Evolutionary conservation across 2,888 invertebrate species (phyloP), one percentile per base, ranked within the genome.

Genomic region (Tryphoninae sp.): DNA sequence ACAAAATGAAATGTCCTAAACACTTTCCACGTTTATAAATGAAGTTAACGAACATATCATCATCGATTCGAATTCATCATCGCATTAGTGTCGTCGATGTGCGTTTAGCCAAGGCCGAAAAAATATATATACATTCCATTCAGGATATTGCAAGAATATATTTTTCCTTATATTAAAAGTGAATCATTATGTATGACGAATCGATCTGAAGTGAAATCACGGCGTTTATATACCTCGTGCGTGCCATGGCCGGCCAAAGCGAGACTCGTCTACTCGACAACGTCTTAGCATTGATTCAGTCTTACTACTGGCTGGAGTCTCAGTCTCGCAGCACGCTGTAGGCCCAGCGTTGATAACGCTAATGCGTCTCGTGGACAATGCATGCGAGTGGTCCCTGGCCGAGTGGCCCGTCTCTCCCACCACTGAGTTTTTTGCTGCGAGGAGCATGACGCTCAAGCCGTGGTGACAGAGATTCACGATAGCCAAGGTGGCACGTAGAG

Each of bases 201-300:
- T 67, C 23, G 67, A 19, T 74, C 19, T 62, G 22, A 19, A 22
- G 49, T 22, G 23, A 26, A 55, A 53, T 49, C 19, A 45, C 40
- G n/a, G 45, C 42, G 33, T 68, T 72, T 55, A 22, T 40, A 22
- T 75, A 82, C 82, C 82, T 82, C 67, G 82, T 82, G 67, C 82
- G 82, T 68, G 75, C 79, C 82, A 82, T 82, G 62, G 53, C 68
- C 62, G 51, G 55, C 71, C 8, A 64, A 26, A 72, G 71, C 23
- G 45, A 42, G 51, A 59, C 68, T 55, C 68, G 74, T 68, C 53
- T 62, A 79, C 74, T 68, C 45, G 23, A 7, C 22, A 51, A 61
- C 76, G 55, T 61, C 45, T 68, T 53, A 68, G 73, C 61, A 68
- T 76, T 71, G 23, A 59, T 45, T 42, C 68, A 65, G 26, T 69